Percentiles rank a stretch among this genome's conserved stretches.
Conservation (phyloP, 2,888 invertebrate species). For the Drosophila fulvimacula region DNA sequence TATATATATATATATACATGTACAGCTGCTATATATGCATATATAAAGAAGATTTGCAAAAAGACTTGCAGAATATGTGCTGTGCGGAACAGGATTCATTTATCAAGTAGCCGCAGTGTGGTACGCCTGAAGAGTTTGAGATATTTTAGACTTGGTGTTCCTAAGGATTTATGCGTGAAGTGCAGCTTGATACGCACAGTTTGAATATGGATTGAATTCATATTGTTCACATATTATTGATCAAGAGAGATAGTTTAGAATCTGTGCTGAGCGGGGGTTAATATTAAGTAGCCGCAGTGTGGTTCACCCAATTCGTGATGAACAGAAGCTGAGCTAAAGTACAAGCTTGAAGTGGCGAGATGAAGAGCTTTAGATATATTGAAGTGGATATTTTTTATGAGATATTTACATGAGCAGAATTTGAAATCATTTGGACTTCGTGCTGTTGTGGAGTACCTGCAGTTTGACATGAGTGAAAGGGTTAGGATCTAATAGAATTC, state of each 20-base stretch:
- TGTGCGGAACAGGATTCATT: not conserved
- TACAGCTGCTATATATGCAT: not conserved
- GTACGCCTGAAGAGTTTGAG: not conserved
- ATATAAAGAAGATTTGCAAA: constrained; percentile 7
- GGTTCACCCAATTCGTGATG: not conserved
- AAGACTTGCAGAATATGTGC: not conserved
- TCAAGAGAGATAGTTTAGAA: not conserved
- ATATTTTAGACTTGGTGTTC: not conserved
- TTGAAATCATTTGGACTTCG: not conserved
- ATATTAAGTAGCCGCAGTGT: not conserved
- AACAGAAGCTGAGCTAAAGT: too few species aligned
- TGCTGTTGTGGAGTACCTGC: not conserved
- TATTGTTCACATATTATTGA: not conserved
- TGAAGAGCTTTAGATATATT: too few species aligned
- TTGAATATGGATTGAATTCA: not conserved
- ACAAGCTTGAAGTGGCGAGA: too few species aligned
- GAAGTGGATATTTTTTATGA: not conserved
- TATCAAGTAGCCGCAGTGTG: constrained; percentile 17
- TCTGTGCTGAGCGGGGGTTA: not conserved
- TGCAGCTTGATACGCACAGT: not conserved
- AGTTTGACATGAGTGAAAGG: not conserved
- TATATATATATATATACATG: not conserved
- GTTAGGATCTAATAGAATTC: too few species aligned
- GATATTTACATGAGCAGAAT: not conserved
- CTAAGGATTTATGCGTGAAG: not conserved